phyloP scores from a whole-genome alignment of 2,113 vertebrate species.

The Cyprinus carpio region DNA sequence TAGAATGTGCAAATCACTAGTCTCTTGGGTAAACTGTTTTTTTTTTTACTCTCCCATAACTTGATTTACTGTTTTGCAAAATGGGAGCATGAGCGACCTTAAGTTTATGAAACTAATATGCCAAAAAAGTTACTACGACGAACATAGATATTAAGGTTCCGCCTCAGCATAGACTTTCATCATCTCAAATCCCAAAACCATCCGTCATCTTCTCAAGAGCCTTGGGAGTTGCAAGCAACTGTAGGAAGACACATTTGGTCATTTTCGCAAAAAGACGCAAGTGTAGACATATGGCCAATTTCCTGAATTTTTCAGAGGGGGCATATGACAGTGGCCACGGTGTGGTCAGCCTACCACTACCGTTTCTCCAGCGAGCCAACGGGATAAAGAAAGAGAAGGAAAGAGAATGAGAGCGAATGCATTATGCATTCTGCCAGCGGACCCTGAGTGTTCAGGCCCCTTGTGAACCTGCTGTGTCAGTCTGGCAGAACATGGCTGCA shows the following conservation, averaged over 20 bases:
- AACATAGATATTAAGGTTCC: slow-evolving; percentile 65
- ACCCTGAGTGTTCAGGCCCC: slow-evolving; percentile 73
- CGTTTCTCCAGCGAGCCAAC: slow-evolving; percentile 43
- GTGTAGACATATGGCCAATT: slow-evolving; percentile 7
- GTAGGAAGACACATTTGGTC: neutral
- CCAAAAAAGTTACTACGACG: slow-evolving; percentile 65
- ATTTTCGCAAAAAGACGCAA: neutral
- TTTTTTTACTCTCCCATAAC: slow-evolving; percentile 44
- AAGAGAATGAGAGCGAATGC: slow-evolving; percentile 52
- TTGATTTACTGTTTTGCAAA: slow-evolving; percentile 69
- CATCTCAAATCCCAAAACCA: slow-evolving; percentile 60
- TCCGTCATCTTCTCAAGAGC: slow-evolving; percentile 19
- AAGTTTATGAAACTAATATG: slow-evolving; percentile 65
- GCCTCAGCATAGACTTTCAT: slow-evolving; percentile 68
- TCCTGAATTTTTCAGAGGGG: neutral
- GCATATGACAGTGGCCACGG: slow-evolving; percentile 31
- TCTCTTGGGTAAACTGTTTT: slow-evolving; percentile 61
- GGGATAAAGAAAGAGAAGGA: slow-evolving; percentile 60
- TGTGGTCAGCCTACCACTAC: slow-evolving; percentile 39
- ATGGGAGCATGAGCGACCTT: slow-evolving; percentile 60
- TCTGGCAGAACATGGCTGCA: slow-evolving; percentile 78
- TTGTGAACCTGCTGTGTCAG: slow-evolving; percentile 81
- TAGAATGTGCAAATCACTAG: slow-evolving; percentile 72
- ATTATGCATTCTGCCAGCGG: slow-evolving; percentile 77
- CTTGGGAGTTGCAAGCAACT: neutral